Evolutionary conservation across 2,888 invertebrate genomes (phyloP).

Genomic region (Cacoxenus indagator): DNA sequence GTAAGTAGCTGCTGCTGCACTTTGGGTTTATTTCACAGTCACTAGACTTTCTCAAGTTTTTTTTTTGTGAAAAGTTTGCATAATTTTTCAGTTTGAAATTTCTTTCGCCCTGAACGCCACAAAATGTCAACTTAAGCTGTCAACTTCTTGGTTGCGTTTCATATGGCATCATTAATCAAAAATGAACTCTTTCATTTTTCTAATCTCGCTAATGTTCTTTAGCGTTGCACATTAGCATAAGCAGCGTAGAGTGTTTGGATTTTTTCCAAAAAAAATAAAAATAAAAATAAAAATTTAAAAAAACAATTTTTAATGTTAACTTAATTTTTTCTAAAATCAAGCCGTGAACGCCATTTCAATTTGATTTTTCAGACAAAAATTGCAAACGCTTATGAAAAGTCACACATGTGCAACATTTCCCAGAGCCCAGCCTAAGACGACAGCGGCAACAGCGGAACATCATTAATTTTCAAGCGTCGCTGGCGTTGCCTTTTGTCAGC

Average conservation of each 20-base stretch:
- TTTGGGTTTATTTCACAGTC: background rate
- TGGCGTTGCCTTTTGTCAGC: slow-evolving; percentile 27
- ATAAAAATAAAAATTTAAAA: too few relatives aligned
- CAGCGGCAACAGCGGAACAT: slow-evolving; percentile 43
- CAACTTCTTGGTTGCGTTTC: slow-evolving; percentile 21
- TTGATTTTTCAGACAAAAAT: slow-evolving; percentile 54
- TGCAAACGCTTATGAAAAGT: slow-evolving; percentile 60
- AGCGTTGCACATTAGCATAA: slow-evolving; percentile 48
- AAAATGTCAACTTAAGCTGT: slow-evolving; percentile 35
- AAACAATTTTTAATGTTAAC: slow-evolving; percentile 22
- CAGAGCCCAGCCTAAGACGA: slow-evolving; percentile 29
- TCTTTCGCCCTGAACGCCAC: slow-evolving; percentile 16
- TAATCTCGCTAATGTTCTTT: slow-evolving; percentile 9
- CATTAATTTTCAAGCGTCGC: slow-evolving; percentile 58
- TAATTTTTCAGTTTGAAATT: slow-evolving; percentile 8
- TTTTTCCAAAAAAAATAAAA: slow-evolving; percentile 9
- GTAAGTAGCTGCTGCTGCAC: background rate
- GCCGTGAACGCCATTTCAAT: slow-evolving; percentile 50
- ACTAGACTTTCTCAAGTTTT: background rate
- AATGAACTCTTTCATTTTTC: slow-evolving; percentile 48
- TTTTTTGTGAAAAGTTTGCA: slow-evolving; percentile 5
- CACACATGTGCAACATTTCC: slow-evolving; percentile 65
- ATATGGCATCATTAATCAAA: slow-evolving; percentile 60
- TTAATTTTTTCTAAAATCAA: slow-evolving; percentile 43
- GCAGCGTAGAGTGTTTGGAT: slow-evolving; percentile 16